These are phyloP conservation scores for Anas bernieri DNA, from an alignment of 2,797 vertebrate species.

Conservation along the genomic window DNA sequence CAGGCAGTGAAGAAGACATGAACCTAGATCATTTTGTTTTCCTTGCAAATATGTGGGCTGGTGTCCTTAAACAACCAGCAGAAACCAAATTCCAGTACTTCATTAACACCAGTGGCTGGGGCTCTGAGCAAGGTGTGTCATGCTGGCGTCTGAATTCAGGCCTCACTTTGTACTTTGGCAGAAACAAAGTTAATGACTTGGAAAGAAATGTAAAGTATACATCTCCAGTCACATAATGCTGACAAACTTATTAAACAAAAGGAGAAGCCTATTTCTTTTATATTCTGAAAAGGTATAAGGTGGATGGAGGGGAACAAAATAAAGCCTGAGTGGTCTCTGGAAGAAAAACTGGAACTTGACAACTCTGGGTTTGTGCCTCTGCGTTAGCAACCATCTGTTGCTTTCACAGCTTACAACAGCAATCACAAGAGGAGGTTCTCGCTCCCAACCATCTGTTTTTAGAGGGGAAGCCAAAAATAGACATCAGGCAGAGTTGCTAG, in stretches of 20 bases:
- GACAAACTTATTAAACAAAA: background rate
- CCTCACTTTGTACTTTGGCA: background rate
- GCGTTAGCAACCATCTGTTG: conserved; percentile 69
- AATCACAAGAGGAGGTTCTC: conserved; percentile 55
- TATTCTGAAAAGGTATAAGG: background rate
- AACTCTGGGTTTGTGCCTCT: conserved; percentile 34
- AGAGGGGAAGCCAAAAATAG: conserved; percentile 76
- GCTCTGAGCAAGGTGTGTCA: background rate
- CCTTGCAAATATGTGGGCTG: background rate
- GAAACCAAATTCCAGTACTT: background rate
- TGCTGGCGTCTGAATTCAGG: background rate
- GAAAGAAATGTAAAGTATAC: background rate
- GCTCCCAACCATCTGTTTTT: conserved; percentile 75
- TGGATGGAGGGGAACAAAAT: background rate
- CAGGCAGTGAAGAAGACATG: background rate
- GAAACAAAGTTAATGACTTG: background rate
- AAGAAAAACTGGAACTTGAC: conserved; percentile 4
- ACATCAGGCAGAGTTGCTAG: conserved; percentile 42
- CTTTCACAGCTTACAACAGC: conserved; percentile 59
- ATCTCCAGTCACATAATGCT: background rate
- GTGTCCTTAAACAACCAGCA: background rate
- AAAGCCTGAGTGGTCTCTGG: background rate
- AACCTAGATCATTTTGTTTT: background rate
- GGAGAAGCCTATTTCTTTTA: background rate
- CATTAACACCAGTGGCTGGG: background rate